These are phyloP conservation scores for Oryzias javanicus DNA, from an alignment of 2,113 vertebrate genomes.

Conservation along the genomic window DNA sequence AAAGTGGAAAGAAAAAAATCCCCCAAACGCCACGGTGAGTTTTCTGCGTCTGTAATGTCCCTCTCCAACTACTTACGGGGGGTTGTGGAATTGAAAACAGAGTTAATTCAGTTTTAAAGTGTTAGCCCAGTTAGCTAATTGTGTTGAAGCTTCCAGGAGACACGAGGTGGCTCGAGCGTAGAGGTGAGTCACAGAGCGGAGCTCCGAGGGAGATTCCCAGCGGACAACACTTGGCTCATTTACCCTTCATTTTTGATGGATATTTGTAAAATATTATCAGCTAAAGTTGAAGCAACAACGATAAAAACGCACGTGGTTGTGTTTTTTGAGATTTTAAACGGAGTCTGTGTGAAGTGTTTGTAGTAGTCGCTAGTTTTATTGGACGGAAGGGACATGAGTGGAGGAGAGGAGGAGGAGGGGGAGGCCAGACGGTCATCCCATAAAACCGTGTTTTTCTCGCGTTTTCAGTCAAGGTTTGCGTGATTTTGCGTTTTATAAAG, in stretches of 20 bases:
- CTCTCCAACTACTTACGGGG: slow-evolving; percentile 35
- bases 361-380: slow-evolving; percentile 50
- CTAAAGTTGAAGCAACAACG: not conserved
- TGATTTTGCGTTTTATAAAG: not conserved
- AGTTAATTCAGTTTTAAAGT: slow-evolving; percentile 21
- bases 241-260: not conserved
- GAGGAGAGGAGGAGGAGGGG: slow-evolving; percentile 25
- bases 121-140: slow-evolving; percentile 76
- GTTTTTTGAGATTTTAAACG: not conserved
- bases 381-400: slow-evolving; percentile 58
- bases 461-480: slow-evolving; percentile 6
- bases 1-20: slow-evolving; percentile 59
- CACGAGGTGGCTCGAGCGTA: slow-evolving; percentile 79
- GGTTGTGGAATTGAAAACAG: not conserved
- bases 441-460: slow-evolving; percentile 32
- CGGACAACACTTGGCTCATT: slow-evolving; percentile 45
- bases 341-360: slow-evolving; percentile 34
- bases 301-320: rapidly evolving
- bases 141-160: slow-evolving; percentile 71
- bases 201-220: slow-evolving; percentile 70
- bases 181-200: slow-evolving; percentile 77
- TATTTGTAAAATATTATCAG: rapidly evolving
- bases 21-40: not conserved
- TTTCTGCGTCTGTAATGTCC: not conserved
- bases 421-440: slow-evolving; percentile 84